A percentile compares a stretch with the other conserved stretches of the same genome.
These are phyloP conservation scores for Pilophorus perplexus DNA, from an alignment of 2,888 invertebrate species.

Conservation along the genomic window DNA sequence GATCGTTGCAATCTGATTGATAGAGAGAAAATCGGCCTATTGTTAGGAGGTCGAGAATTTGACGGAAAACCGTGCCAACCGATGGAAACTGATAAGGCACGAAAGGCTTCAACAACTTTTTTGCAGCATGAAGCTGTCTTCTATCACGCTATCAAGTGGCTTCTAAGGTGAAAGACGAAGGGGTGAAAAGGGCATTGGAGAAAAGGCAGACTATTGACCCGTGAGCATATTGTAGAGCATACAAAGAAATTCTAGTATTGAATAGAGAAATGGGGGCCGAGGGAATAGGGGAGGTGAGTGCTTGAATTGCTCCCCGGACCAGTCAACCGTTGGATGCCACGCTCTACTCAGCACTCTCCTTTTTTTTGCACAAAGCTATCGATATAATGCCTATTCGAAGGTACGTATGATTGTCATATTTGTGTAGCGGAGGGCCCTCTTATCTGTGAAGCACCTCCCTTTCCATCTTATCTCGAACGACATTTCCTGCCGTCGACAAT, in stretches of 20 bases:
- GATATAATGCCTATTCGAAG: conserved; percentile 18
- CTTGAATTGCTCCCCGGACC: conserved; percentile 22
- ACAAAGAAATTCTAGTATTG: conserved; percentile 11
- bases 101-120: too few relatives aligned
- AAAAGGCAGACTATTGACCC: conserved; percentile 10
- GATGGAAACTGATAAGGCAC: not conserved
- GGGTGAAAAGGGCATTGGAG: not conserved
- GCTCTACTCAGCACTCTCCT: conserved; percentile 4
- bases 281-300: not conserved
- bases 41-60: not conserved
- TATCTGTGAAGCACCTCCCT: conserved; percentile 20
- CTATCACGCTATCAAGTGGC: not conserved
- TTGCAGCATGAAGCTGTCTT: too few relatives aligned
- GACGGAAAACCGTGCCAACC: not conserved
- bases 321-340: conserved; percentile 14
- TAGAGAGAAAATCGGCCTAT: not conserved
- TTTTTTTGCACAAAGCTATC: not conserved
- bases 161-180: not conserved
- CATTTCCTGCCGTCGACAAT: not conserved
- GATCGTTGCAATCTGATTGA: too few relatives aligned
- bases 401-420: conserved; percentile 25
- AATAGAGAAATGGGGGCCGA: conserved; percentile 3
- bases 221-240: not conserved
- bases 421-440: conserved; percentile 27
- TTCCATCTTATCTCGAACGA: conserved; percentile 8